Evolutionary conservation across 2,888 invertebrate species (phyloP).

Genomic region (Ischnura elegans): DNA sequence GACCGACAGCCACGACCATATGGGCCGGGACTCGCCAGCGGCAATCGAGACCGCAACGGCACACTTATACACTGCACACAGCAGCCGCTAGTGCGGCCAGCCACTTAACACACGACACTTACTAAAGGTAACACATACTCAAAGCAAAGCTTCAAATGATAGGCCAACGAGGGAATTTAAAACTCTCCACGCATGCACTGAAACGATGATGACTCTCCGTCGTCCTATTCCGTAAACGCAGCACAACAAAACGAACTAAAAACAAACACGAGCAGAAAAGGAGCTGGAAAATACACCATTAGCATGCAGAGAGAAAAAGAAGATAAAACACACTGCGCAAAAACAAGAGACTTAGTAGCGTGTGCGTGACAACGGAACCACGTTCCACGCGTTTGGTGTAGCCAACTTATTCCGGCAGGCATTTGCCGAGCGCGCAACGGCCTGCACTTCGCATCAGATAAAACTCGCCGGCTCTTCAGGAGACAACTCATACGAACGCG

Average conservation of each 20-base stretch:
- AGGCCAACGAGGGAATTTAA: background rate
- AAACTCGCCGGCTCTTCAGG: background rate
- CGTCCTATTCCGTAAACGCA: no score
- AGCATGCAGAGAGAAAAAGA: background rate
- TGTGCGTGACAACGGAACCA: slow-evolving; percentile 9
- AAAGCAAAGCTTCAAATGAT: background rate
- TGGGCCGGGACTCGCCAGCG: background rate
- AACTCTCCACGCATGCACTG: background rate
- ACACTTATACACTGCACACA: background rate
- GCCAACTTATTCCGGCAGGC: background rate
- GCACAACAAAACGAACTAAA: no score
- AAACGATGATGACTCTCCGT: background rate
- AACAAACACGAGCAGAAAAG: background rate
- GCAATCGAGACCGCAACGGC: background rate
- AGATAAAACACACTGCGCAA: background rate
- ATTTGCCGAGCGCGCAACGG: background rate
- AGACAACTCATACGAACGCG: background rate
- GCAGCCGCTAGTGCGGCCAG: background rate
- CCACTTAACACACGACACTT: background rate
- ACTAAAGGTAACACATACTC: background rate
- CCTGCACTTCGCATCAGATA: background rate
- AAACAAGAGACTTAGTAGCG: background rate
- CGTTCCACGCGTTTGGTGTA: background rate
- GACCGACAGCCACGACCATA: slow-evolving; percentile 14
- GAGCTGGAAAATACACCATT: background rate